Evolutionary conservation across 2,797 vertebrate genomes (phyloP).

Genomic region (Simalia tracyae): DNA sequence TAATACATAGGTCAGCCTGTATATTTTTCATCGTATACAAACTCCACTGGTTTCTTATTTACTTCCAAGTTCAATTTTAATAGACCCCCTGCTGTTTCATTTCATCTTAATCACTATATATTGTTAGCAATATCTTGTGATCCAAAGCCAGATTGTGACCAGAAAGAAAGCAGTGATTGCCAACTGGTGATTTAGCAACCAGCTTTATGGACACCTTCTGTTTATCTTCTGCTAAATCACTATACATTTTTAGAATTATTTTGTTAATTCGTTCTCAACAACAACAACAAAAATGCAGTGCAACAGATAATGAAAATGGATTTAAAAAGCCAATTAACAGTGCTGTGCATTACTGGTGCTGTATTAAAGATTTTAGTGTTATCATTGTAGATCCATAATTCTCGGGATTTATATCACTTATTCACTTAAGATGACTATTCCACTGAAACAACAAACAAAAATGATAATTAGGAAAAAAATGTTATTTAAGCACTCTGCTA

Average conservation of each 20-base stretch:
- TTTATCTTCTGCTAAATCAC: background rate
- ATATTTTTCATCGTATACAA: background rate
- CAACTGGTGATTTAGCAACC: background rate
- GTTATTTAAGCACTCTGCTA: constrained; percentile 10
- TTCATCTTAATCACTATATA: background rate
- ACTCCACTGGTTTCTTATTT: background rate
- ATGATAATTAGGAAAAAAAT: constrained; percentile 19
- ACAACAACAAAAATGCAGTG: background rate
- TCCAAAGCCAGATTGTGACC: background rate
- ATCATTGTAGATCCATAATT: constrained; percentile 19
- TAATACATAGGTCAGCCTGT: background rate
- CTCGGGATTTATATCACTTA: constrained; percentile 35
- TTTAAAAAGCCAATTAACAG: background rate
- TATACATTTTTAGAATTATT: background rate
- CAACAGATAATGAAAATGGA: background rate
- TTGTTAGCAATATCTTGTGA: background rate
- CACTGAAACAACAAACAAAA: constrained; percentile 50
- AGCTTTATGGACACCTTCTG: background rate
- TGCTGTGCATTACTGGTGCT: background rate
- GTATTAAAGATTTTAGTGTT: constrained; percentile 13
- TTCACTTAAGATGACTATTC: constrained; percentile 49
- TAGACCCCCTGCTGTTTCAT: background rate
- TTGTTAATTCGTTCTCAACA: background rate
- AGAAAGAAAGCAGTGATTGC: background rate
- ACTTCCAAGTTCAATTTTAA: background rate